Percentiles rank a stretch among this genome's conserved stretches.
Conservation (phyloP, 1,140 invertebrate genomes). For the Macrocentrus cingulum region DNA sequence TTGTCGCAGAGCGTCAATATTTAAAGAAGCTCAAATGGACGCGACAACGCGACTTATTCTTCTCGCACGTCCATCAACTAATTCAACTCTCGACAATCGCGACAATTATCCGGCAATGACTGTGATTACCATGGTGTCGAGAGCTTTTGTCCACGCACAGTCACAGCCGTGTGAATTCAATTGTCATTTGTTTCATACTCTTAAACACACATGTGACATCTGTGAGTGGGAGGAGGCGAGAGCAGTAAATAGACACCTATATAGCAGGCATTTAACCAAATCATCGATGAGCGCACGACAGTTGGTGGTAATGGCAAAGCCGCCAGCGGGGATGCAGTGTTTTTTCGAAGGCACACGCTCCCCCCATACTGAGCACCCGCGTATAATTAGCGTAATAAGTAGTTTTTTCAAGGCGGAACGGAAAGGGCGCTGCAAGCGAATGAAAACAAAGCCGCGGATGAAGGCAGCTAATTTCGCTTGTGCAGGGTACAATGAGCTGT, state of each 20-base stretch:
- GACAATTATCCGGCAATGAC: background rate
- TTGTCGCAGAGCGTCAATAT: conserved; percentile 52
- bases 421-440: conserved; percentile 24
- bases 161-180: background rate
- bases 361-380: conserved; percentile 34
- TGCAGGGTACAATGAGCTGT: conserved; percentile 25
- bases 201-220: conserved; percentile 24
- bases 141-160: too few relatives aligned
- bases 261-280: conserved; percentile 21
- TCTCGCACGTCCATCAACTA: background rate
- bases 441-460: conserved; percentile 37
- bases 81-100: too few relatives aligned
- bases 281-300: conserved; percentile 42
- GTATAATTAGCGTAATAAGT: conserved; percentile 60
- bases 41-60: conserved; percentile 6
- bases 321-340: conserved; percentile 21
- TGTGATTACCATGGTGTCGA: background rate
- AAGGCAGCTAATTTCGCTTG: conserved; percentile 32
- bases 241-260: conserved; percentile 9
- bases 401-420: conserved; percentile 47
- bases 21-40: conserved; percentile 40
- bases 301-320: conserved; percentile 46
- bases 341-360: conserved; percentile 13
- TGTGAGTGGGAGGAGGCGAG: conserved; percentile 25
- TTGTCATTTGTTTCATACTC: background rate